Evolutionary conservation across 2,888 invertebrate genomes (phyloP).

Genomic region (Saturnia pavonia): DNA sequence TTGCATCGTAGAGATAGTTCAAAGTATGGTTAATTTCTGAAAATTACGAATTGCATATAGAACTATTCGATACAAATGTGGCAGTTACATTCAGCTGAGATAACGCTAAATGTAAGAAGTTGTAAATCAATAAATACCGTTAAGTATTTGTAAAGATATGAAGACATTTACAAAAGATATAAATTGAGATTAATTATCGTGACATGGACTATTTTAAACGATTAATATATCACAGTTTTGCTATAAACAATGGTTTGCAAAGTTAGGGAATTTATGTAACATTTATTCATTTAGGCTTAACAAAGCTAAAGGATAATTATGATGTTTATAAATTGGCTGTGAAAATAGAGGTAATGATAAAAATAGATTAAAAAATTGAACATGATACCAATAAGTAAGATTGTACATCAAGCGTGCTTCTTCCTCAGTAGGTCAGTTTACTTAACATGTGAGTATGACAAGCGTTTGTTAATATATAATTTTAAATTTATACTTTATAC

Average conservation of each 20-base stretch:
- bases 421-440: slow-evolving; percentile 70
- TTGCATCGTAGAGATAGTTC: no score
- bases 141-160: neutral
- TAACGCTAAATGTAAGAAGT: neutral
- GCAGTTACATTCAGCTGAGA: neutral
- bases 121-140: neutral
- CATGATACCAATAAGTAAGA: slow-evolving; percentile 65
- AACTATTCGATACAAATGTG: neutral
- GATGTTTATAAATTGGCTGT: neutral
- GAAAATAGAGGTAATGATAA: neutral
- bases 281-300: neutral
- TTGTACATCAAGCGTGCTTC: slow-evolving; percentile 67
- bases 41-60: neutral
- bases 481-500: neutral
- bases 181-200: neutral
- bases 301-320: neutral
- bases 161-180: neutral
- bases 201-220: neutral
- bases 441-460: slow-evolving; percentile 73
- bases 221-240: neutral
- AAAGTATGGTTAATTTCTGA: no score
- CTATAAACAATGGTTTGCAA: neutral
- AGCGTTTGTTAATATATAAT: neutral
- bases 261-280: neutral
- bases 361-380: slow-evolving; percentile 21